Evolutionary conservation across 2,113 vertebrate species (phyloP), one percentile per base, ranked within the genome.

Genomic region (Hepsetus odoe): DNA sequence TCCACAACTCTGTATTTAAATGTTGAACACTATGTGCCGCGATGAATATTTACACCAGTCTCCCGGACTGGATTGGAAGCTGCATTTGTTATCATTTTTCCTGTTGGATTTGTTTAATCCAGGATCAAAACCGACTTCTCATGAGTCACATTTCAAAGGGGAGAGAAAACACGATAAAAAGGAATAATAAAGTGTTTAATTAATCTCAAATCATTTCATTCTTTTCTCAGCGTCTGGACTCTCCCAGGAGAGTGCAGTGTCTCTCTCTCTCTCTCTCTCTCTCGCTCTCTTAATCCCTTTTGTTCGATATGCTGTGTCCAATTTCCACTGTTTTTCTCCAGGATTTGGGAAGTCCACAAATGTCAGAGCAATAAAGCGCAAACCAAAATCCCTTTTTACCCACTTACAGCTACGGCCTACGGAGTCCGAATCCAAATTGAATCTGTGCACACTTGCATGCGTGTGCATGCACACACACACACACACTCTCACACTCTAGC

Each of bases 191-290:
- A 89, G 89, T 85, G 85, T 88, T 90, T 88, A 82, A 89, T 89
- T 91, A 85, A 90, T 90, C 88, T 90, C 62, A 89, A 89, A 90
- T 91, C 85, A 87, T 85, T 90, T 87, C 81, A 81, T 85, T 90
- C 85, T 69, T 61, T 88, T 85, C 5, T 83, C 14, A 35, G 81
- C 83, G 88, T 79, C 67, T 40, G 73, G 75, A 84, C 70, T 89
- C 84, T 81, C 79, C 74, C 40, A 12, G 40, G 66, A 53, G 55
- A 83, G 73, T 42, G 35, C 3, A 38, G 14, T 18, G 13, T 9
- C 40, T 30, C 40, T 24, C 42, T 49, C 42, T n/a, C 22, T 40
- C 53, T 28, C n/a, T 12, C 72, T 85, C 82, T 83, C 84, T 81
- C 79, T 53, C 44, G 38, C 32, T 38, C 84, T 85, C 85, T 77